Base-by-base conservation (phyloP, 2,888 invertebrate genomes). In the Tigriopus californicus region DNA sequence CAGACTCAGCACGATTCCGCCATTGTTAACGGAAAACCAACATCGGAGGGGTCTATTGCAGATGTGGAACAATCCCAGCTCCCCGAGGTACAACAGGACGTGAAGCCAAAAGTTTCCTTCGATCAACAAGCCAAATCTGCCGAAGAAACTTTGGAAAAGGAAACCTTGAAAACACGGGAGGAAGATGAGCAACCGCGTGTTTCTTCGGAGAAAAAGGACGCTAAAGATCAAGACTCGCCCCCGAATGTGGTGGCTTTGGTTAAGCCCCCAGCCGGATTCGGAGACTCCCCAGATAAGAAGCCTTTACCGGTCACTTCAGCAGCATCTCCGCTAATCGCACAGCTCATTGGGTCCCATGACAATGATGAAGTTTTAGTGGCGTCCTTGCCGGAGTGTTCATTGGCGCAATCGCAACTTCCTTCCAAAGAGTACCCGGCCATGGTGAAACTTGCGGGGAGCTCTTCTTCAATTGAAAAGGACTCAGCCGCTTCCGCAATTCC, bases 201-300 rank as follows among this genome's bases (percentile, higher is more conserved):
- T 33, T 33, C 33, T 8, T 33, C 4, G 3, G 46, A 46, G 4
- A 8, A 8, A 46, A 15, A 18, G 8, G 46, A 46, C 8, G 8
- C 15, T 15, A 20, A 20, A 15, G 46, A 46, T 18, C 15, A 18
- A 18, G 8, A 46, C 46, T 20, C 20, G 8, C 22, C 20, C 3
- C 18, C 51, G 13, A n/a, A 44, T 44, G 22, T 20, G 20, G 53
- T 41, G 33, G 33, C n/a, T 12, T 13, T 33, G n/a, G 25, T 13
- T 25, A 20, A 33, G 33, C 53, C 53, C 11, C 53, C 53, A 15
- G 53, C 53, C 22, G 53, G 53, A 41, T 53, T 53, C 20, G 53
- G 53, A 24, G 53, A 53, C 40, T 40, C 40, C 4, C 53, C 53
- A 8, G 53, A 25, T n/a, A 22, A 13, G 33, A 40, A 33, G 11